Base-by-base conservation (phyloP, 2,797 vertebrate species). In the Cyclopterus lumpus region DNA sequence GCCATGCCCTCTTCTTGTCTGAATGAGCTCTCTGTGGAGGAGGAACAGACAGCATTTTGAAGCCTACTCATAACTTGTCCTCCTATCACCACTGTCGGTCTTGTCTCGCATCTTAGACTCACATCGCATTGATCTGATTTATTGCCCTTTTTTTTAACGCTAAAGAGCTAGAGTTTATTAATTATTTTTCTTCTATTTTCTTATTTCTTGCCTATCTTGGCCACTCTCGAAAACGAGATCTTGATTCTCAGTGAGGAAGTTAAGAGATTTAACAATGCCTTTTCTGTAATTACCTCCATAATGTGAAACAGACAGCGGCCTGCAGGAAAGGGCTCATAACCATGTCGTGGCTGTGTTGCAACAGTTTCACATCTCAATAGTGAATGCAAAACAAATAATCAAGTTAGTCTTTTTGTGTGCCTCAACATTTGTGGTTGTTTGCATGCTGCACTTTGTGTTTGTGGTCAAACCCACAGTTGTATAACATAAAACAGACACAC, bases 21-120 rank as follows among this genome's bases (percentile, higher is more conserved):
- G 69, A 88, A 79, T 80, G 71, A 84, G 67, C 60, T 81, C 68
- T 80, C 67, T 88, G 78, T 86, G 81, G 81, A 82, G 77, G 73
- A 82, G 77, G 78, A 84, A 63, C 71, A 80, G 72, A 65, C 75
- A 38, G 67, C 36, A 58, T 85, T 90, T 86, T 89, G 77, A 88
- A 88, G 89, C 60, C 30, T 53, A 66, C 64, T 87, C 70, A 80
- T 80, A 82, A 83, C 67, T 68, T 80, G 73, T 73, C 73, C 60
- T 86, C 82, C 80, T 84, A 84, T 91, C 81, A 66, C 30, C 53
- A 38, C 70, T 61, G 61, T 62, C 78, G 83, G 75, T 79, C 74
- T 82, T 66, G 46, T 82, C 32, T 79, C 62, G 24, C 61, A 77
- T 84, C 64, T 73, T 63, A 76, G 58, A 71, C 28, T 51, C 71